Evolutionary conservation across 2,797 vertebrate species (phyloP).

Genomic region (Mus spretus): DNA sequence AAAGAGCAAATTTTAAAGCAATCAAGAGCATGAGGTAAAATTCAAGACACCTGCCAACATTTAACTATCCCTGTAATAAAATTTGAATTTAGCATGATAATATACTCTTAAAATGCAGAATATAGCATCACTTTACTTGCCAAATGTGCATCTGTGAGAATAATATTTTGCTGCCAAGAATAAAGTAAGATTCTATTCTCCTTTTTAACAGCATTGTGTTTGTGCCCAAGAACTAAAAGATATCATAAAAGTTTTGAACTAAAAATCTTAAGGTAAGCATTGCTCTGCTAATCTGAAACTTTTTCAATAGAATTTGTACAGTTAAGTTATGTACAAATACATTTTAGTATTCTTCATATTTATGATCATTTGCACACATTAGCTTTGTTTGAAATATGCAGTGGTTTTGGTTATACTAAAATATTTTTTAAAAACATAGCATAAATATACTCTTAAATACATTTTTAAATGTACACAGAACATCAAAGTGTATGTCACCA

Average conservation of each 20-base stretch:
- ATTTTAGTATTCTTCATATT: conserved; percentile 24
- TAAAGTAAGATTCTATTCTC: neutral
- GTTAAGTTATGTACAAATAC: neutral
- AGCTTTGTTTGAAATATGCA: neutral
- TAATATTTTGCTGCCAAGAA: conserved; percentile 49
- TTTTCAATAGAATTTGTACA: neutral
- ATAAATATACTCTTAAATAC: neutral
- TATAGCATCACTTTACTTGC: conserved; percentile 14
- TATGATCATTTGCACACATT: neutral
- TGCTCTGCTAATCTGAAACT: neutral
- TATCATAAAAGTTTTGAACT: neutral
- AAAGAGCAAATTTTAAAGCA: conserved; percentile 52
- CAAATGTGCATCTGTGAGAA: conserved; percentile 22
- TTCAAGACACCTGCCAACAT: conserved; percentile 48
- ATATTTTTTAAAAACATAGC: neutral
- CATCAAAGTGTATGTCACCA: neutral
- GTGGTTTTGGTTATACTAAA: neutral
- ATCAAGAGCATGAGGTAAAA: conserved; percentile 10
- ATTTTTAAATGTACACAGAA: neutral
- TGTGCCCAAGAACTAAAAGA: conserved; percentile 10
- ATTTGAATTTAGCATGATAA: conserved; percentile 63
- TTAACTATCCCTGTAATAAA: conserved; percentile 54
- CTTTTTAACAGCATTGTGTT: conserved; percentile 12
- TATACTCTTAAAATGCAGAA: conserved; percentile 35
- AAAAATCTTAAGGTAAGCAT: conserved; percentile 55